Percentiles rank a stretch among this genome's conserved stretches.
Conservation (phyloP, 2,797 vertebrate species). For the Phalloptychus januarius region DNA sequence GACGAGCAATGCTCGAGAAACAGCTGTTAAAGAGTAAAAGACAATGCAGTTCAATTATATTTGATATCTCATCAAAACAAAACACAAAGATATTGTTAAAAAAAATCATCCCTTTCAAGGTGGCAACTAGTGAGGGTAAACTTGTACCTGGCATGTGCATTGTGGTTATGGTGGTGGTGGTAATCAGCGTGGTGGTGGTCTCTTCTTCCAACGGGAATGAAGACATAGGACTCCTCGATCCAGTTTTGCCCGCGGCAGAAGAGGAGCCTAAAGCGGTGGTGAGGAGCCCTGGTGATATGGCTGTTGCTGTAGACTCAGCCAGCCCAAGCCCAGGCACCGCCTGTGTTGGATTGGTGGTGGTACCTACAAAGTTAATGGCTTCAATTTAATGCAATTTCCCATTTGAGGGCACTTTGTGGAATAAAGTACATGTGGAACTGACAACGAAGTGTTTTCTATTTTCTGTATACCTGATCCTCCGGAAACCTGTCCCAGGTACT, state of each 20-base stretch:
- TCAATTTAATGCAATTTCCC: constrained; percentile 17
- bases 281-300: constrained; percentile 81
- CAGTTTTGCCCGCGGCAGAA: constrained; percentile 66
- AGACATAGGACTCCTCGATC: constrained; percentile 71
- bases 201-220: constrained; percentile 85
- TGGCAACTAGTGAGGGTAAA: not conserved
- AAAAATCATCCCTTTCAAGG: not conserved
- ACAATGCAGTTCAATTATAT: not conserved
- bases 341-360: constrained; percentile 84
- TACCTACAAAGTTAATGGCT: constrained; percentile 70
- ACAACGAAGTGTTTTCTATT: not conserved
- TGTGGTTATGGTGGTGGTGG: constrained; percentile 92
- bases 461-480: constrained; percentile 68
- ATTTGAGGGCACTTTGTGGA: not conserved
- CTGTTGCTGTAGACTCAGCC: constrained; percentile 68
- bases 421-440: not conserved
- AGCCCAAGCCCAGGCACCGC: constrained; percentile 75
- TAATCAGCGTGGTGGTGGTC: constrained; percentile 93
- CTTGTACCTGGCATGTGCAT: constrained; percentile 89
- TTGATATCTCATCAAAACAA: not conserved
- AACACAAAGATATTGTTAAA: not conserved
- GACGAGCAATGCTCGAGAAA: not conserved
- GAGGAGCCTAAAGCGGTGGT: constrained; percentile 80
- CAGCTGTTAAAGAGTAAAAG: not conserved
- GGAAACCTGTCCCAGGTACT: constrained; percentile 75